A percentile compares a stretch with the other conserved stretches of the same genome.
These are phyloP conservation scores for Aselliscus stoliczkanus DNA, from an alignment of 2,797 vertebrate genomes.

Conservation along the genomic window DNA sequence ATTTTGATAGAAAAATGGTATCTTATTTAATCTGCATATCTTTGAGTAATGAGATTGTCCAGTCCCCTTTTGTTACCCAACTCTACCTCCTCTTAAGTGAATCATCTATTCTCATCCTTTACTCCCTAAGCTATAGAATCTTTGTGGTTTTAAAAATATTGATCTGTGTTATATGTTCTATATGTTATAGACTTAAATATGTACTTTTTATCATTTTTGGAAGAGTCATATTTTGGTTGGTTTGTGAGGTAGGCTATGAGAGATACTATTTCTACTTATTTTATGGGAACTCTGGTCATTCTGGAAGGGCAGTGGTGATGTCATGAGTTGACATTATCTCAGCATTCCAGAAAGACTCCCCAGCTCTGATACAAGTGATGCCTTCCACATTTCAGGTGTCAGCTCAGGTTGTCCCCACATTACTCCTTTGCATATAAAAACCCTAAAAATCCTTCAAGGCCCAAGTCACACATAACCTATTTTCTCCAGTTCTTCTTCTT, in stretches of 20 bases:
- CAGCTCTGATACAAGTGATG: neutral
- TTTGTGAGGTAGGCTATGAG: neutral
- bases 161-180: neutral
- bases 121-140: neutral
- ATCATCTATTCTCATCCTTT: neutral
- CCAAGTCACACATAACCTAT: neutral
- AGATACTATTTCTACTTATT: neutral
- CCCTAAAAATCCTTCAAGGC: neutral
- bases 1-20: slow-evolving; percentile 31
- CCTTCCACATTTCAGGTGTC: neutral
- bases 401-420: neutral
- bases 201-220: neutral
- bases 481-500: neutral
- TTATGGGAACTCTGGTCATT: neutral
- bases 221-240: neutral
- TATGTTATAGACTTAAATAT: neutral
- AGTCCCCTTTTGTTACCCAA: neutral
- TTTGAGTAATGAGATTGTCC: neutral
- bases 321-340: neutral
- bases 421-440: neutral
- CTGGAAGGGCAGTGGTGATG: neutral
- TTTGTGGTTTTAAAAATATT: neutral
- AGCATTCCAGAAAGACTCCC: neutral
- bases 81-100: neutral
- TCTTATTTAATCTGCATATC: neutral